These are phyloP conservation scores for Chironomus riparius DNA, from an alignment of 2,888 invertebrate genomes.

Conservation along the genomic window DNA sequence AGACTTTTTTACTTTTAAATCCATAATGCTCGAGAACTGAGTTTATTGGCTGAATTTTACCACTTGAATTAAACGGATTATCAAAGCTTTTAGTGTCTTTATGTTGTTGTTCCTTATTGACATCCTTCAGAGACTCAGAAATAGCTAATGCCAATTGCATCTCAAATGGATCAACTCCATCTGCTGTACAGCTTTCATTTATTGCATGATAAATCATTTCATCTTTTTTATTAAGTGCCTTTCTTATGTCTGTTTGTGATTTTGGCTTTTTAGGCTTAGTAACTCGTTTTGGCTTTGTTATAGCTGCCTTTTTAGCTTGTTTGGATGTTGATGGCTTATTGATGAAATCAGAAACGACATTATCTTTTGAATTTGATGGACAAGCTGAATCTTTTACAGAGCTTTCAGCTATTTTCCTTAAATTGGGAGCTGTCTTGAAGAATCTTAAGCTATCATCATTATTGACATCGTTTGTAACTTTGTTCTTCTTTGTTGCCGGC, in stretches of 20 bases:
- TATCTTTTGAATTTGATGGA: not conserved
- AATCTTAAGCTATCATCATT: conserved; percentile 1
- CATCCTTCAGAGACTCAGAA: conserved; percentile 46
- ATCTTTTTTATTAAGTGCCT: conserved; percentile 31
- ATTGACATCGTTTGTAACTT: not conserved
- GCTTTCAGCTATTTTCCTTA: not conserved
- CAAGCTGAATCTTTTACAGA: not conserved
- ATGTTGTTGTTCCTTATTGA: conserved; percentile 30
- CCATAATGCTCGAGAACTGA: not conserved
- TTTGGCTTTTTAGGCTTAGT: not conserved
- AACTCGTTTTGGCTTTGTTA: not conserved
- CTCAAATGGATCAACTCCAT: conserved; percentile 55
- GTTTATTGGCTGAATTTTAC: not conserved
- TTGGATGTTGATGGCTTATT: not conserved
- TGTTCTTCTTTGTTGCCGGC: not conserved
- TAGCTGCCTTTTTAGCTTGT: not conserved
- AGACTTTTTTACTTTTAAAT: conserved; percentile 28
- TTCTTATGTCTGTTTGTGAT: conserved; percentile 26
- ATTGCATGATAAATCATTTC: conserved; percentile 31
- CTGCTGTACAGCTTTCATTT: conserved; percentile 37
- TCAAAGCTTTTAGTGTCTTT: not conserved
- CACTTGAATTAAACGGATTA: conserved; percentile 5
- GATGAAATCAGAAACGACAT: not conserved
- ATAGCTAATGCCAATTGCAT: conserved; percentile 58
- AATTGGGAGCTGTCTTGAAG: not conserved